Evolutionary conservation across 2,888 invertebrate genomes (phyloP), one percentile per base, ranked within the genome.

Genomic region (Cataglyphis rosenhaueri): DNA sequence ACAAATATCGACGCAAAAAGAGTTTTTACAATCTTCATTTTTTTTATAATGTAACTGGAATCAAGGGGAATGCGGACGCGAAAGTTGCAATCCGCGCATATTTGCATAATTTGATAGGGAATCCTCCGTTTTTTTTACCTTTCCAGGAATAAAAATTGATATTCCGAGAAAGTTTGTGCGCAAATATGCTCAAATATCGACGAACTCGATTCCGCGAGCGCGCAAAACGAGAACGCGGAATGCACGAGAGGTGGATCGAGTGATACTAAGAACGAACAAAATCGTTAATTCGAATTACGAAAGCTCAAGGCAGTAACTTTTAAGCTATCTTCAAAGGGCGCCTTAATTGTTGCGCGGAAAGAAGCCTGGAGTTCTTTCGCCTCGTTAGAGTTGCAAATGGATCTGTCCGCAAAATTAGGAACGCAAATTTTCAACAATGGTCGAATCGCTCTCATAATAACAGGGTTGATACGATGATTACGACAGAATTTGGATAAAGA

Each of bases 301-400:
- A 59, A 71, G 71, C 35, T 65, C 65, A 76, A 59, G 29, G 48
- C 76, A 55, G 78, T 35, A 71, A 79, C 73, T 79, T 79, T 79
- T 79, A 71, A 78, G 59, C 59, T 71, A 73, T 73, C 70, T 71
- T 79, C 73, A 59, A 79, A 71, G 44, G 21, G 44, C 73, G 32
- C 25, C 78, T 71, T 79, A 79, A 79, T 71, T 79, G 78, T 79
- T 44, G 44, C 44, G 57, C 84, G 25, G 74, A 82, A 82, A 55
- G 71, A 81, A 62, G 65, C 35, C 57, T n/a, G 62, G 21, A 57
- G 74, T 35, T 57, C 75, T n/a, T 52, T 74, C 41, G 25, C 21
- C 83, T 87, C 79, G 87, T 87, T 87, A 86, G 82, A 84, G 81
- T 87, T 86, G 82, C 84, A 87, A 87, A 87, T 86, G 59, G 81